These are phyloP conservation scores for Psittacula cyanocephala DNA, from an alignment of 2,113 vertebrate genomes.

Conservation along the genomic window DNA sequence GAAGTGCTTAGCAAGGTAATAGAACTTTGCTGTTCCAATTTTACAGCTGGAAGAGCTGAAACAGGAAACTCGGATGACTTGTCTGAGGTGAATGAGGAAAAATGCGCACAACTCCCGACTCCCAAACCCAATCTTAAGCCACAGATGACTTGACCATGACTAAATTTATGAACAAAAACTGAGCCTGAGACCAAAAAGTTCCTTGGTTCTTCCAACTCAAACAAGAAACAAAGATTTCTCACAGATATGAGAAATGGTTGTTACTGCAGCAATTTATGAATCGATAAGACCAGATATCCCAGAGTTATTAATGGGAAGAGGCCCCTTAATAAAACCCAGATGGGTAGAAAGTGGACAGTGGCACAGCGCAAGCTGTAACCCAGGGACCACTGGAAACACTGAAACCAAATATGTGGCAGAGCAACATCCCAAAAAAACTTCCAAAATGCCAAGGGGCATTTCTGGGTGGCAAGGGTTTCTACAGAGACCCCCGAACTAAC, in stretches of 20 bases:
- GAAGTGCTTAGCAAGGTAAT: neutral
- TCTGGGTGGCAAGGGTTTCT: neutral
- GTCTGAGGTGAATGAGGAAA: neutral
- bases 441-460: neutral
- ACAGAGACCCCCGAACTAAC: neutral
- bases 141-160: neutral
- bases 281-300: neutral
- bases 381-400: neutral
- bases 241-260: fast-evolving
- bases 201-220: neutral
- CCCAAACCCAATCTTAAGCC: neutral
- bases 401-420: neutral
- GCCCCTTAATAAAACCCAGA: neutral
- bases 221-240: neutral
- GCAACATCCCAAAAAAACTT: neutral
- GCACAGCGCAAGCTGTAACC: neutral
- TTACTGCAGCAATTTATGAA: neutral
- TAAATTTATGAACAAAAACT: neutral
- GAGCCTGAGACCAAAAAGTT: neutral
- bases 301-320: neutral
- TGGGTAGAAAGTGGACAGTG: neutral
- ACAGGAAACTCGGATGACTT: neutral
- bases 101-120: neutral
- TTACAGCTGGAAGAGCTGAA: neutral
- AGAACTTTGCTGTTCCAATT: neutral